Base-by-base conservation (phyloP, 2,888 invertebrate genomes). In the Dryococelus australis region DNA sequence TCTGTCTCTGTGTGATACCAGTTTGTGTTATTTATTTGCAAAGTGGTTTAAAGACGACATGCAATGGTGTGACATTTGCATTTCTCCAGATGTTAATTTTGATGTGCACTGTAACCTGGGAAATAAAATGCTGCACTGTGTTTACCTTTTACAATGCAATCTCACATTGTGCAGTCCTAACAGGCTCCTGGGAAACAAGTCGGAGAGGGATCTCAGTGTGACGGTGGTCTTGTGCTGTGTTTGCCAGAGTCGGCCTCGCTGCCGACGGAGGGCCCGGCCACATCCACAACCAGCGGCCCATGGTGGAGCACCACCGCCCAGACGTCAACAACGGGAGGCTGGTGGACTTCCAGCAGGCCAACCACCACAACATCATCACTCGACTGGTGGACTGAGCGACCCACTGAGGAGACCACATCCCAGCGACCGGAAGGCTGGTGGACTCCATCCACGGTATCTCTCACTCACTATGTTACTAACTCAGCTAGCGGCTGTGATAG, bases 191-290 rank as follows among this genome's bases (percentile, higher is more conserved):
- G 51, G 51, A 51, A 2, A 20, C 8, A 6, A 20, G 20, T 16
- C 12, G 8, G 20, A 51, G 51, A 51, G 51, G 20, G 51, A 51
- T 51, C 20, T 51, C 20, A 51, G 51, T 51, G 20, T 20, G 51
- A 51, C 4, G 35, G 35, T 35, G 35, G 35, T 35, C 35, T 35
- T 35, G 35, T 35, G 35, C 4, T 88, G 89, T 86, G 43, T 88
- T 89, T 81, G 87, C 88, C 85, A 90, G 88, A 89, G 78, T 65
- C 86, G 3, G 85, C 87, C 12, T 80, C 80, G 35, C 84, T 43
- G 65, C 87, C 90, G 0, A 90, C 0, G 93, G 93, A 84, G 93
- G 93, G 53, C 97, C 97, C 0, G 95, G 95, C 90, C 97, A 97
- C 91, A 92, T 92, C 88, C 90, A 90, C 89, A 51, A 87, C 86